Percentiles rank a stretch among this genome's conserved stretches.
These are phyloP conservation scores for Neotoma lepida DNA, from an alignment of 2,113 vertebrate genomes.

Conservation along the genomic window DNA sequence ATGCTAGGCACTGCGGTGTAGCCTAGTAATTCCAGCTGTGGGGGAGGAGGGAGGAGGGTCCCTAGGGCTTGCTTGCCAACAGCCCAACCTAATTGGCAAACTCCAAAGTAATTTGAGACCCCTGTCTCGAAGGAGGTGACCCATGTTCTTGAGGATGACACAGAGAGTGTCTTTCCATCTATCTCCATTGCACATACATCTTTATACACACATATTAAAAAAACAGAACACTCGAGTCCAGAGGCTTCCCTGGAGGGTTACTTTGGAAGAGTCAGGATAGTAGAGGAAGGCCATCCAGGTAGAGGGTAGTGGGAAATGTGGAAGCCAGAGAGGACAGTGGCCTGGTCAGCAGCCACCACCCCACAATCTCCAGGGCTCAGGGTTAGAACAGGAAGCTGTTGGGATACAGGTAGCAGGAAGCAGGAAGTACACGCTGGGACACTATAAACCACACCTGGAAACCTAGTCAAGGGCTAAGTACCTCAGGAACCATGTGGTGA, in stretches of 20 bases:
- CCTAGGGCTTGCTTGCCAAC: not conserved
- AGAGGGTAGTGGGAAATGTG: not conserved
- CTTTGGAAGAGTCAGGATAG: not conserved
- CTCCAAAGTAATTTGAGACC: not conserved
- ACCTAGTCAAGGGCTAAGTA: not conserved
- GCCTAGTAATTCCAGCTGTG: not conserved
- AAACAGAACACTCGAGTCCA: too few relatives aligned
- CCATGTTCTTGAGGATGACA: too few relatives aligned
- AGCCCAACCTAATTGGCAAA: not conserved
- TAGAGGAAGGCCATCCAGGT: not conserved
- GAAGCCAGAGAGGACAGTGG: not conserved
- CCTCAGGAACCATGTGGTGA: not conserved
- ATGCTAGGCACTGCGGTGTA: accelerated
- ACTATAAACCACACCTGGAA: not conserved
- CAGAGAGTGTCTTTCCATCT: not conserved
- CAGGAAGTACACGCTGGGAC: not conserved
- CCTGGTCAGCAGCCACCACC: not conserved
- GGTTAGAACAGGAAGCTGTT: not conserved
- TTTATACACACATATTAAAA: not conserved
- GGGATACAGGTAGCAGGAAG: not conserved
- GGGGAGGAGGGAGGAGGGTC: not conserved
- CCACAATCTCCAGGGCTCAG: not conserved
- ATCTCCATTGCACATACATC: too few relatives aligned
- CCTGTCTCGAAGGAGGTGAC: not conserved
- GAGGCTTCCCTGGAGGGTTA: not conserved